A percentile compares a stretch with the other conserved stretches of the same genome.
Conservation (phyloP, 2,888 invertebrate genomes). For the Eustalomyia histrio region DNA sequence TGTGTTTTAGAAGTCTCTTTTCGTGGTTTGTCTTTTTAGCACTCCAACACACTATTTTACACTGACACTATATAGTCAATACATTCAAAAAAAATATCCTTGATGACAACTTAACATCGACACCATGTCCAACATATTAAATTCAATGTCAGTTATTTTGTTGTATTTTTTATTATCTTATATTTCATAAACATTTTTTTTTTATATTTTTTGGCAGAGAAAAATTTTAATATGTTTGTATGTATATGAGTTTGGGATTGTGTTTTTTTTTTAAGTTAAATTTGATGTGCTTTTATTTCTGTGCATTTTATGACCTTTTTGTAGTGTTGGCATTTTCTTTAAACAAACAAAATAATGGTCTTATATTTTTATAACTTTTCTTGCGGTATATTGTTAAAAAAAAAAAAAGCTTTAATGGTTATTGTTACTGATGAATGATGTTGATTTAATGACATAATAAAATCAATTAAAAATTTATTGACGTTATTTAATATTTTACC, state of each 20-base stretch:
- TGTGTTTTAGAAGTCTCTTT: not conserved
- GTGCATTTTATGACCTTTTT: constrained; percentile 14
- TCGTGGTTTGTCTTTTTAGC: not conserved
- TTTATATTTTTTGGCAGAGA: not conserved
- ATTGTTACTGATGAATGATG: not conserved
- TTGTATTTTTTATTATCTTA: not conserved
- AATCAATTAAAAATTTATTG: not conserved
- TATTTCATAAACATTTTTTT: not conserved
- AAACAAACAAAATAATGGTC: no score
- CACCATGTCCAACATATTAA: constrained; percentile 26
- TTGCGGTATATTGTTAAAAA: no score
- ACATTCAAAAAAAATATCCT: constrained; percentile 10
- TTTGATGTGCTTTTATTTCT: constrained; percentile 24
- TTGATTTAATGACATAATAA: not conserved
- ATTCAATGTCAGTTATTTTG: constrained; percentile 34
- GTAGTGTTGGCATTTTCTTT: not conserved
- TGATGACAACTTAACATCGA: constrained; percentile 29
- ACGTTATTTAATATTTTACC: not conserved
- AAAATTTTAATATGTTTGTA: not conserved
- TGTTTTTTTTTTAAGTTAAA: not conserved
- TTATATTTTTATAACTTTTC: not conserved
- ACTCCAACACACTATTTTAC: not conserved
- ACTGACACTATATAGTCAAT: not conserved
- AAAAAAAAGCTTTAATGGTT: no score
- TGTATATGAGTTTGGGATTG: not conserved